These are phyloP conservation scores for Tetragonula carbonaria DNA, from an alignment of 2,888 invertebrate species.

Conservation along the genomic window DNA sequence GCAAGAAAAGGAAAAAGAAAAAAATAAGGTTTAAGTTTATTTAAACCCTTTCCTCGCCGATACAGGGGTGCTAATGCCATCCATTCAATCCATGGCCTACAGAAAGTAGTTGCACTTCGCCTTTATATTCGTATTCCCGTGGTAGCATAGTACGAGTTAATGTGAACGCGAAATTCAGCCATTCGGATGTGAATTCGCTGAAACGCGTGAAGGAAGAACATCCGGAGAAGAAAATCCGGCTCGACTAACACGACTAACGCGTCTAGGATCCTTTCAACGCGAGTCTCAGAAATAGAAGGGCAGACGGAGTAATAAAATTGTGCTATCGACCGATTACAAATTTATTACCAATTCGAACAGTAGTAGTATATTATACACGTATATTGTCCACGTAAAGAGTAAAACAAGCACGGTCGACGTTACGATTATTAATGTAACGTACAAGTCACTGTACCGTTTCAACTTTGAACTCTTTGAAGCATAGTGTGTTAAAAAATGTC, in stretches of 20 bases:
- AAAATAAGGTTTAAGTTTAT: neutral
- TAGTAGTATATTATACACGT: too few species aligned
- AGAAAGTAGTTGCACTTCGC: neutral
- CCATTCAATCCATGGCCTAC: neutral
- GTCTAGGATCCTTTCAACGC: slow-evolving; percentile 40
- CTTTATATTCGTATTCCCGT: neutral
- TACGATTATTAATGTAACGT: too few species aligned
- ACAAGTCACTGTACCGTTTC: too few species aligned
- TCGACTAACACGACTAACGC: neutral
- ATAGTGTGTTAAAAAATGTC: too few species aligned
- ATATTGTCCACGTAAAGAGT: too few species aligned
- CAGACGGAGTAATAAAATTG: slow-evolving; percentile 32
- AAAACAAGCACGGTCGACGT: too few species aligned
- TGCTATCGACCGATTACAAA: neutral
- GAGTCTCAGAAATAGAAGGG: slow-evolving; percentile 6
- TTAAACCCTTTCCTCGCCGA: neutral
- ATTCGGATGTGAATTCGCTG: neutral
- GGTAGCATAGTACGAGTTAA: neutral
- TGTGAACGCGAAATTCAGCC: slow-evolving; percentile 1
- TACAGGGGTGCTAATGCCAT: neutral
- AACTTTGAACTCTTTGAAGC: too few species aligned
- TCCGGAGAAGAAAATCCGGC: neutral
- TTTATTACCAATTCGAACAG: neutral
- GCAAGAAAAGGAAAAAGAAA: too few species aligned
- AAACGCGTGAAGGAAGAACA: neutral